Base-by-base conservation (phyloP, 2,888 invertebrate genomes). In the Meiosimyza platycephala region DNA sequence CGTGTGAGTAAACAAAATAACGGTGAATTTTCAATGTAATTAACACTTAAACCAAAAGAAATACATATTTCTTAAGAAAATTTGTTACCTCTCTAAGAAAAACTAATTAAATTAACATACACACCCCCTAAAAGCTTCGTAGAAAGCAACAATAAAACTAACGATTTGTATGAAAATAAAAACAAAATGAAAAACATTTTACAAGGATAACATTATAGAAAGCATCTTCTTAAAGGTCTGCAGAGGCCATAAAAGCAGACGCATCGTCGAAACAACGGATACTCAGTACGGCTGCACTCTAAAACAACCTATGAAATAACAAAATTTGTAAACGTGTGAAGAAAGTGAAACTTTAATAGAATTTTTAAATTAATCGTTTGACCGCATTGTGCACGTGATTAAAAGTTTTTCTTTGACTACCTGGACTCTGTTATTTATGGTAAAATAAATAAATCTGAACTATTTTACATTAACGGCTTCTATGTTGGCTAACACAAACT, bases 1-100 rank as follows among this genome's bases (percentile, higher is more conserved):
- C 72, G 72, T 69, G 78, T 79, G 81, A 80, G 78, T 64, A 80
- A 51, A 18, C 51, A 73, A 66, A 70, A 79, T 80, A 81, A 79
- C 73, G 48, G 50, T 62, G 47, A 3, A 60, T 33, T 15, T 50
- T 22, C 13, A 64, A 64, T 18, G 22, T 50, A 62, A 65, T 59
- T 68, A 76, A 72, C 13, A 16, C 11, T 62, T 65, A 72, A 67
- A 28, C 16, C 3, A 47, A 57, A 7, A 52, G 2, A 67, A 11
- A 47, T 54, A 72, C 73, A 40, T 6, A 33, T 57, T 63, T 71
- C 12, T 55, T 63, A 33, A 12, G 22, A 67, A 57, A 51, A 22
- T 48, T 54, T 6, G 9, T 40, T 40, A 40, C 40, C 6, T 40
- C 9, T 40, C 9, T 40, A 40, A 48, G 71, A 33, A 33, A 51